Conservation (phyloP, 2,797 vertebrate species). For the Sus cebifrons region DNA sequence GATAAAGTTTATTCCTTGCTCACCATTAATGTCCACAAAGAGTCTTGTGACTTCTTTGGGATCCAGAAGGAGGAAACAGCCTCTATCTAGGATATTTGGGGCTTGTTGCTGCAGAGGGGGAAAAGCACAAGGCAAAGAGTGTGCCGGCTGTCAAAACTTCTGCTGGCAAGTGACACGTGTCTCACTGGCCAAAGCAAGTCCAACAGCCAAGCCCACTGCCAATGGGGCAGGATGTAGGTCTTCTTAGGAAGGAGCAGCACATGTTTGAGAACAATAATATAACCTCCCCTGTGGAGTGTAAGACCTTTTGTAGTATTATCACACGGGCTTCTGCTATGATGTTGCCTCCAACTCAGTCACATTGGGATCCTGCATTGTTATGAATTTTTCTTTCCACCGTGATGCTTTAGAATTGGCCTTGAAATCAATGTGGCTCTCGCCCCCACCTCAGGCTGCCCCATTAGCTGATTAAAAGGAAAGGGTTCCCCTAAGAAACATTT, state of each 20-base stretch:
- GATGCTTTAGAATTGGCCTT: constrained; percentile 7
- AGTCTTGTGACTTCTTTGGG: not conserved
- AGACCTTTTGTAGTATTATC: not conserved
- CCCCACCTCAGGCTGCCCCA: constrained; percentile 39
- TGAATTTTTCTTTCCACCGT: not conserved
- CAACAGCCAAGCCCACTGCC: not conserved
- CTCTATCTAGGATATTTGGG: not conserved
- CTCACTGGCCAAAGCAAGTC: not conserved
- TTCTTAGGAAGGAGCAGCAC: not conserved
- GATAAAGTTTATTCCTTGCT: not conserved
- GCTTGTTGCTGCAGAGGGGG: not conserved
- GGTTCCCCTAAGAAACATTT: constrained; percentile 19
- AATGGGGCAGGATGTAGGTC: not conserved
- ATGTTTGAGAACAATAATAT: not conserved
- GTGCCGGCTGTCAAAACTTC: not conserved
- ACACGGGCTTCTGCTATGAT: not conserved
- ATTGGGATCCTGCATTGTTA: not conserved
- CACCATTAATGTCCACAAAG: not conserved
- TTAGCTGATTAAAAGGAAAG: constrained; percentile 73
- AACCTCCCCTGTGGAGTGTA: not conserved
- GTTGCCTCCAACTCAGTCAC: not conserved
- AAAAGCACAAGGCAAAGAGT: not conserved
- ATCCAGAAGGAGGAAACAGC: not conserved
- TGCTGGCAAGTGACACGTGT: not conserved
- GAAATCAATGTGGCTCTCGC: constrained; percentile 45